A percentile compares a stretch with the other conserved stretches of the same genome.
These are phyloP conservation scores for Neodiprion fabricii DNA, from an alignment of 1,140 invertebrate genomes.

Conservation along the genomic window DNA sequence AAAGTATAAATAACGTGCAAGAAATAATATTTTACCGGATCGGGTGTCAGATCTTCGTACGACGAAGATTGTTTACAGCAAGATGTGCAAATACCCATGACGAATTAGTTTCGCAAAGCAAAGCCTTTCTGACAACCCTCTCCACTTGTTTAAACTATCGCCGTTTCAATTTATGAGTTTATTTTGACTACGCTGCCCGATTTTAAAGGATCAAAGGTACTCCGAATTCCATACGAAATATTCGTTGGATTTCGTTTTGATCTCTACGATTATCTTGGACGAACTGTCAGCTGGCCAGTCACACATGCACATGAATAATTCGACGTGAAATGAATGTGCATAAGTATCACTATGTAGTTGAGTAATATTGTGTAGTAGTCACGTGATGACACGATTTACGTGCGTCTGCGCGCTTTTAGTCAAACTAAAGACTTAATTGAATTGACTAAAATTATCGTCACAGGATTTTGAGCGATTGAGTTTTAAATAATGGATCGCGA, in stretches of 20 bases:
- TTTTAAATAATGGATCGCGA: not conserved
- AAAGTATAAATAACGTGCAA: slow-evolving; percentile 6
- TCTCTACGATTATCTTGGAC: no score
- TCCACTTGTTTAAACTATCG: slow-evolving; percentile 9
- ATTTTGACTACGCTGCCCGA: not conserved
- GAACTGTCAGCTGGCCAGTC: not conserved
- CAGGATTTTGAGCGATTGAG: no score
- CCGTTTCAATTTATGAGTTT: slow-evolving; percentile 3
- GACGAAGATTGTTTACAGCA: slow-evolving; percentile 41
- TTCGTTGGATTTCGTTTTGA: no score
- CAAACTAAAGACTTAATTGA: not conserved
- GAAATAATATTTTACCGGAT: slow-evolving; percentile 38
- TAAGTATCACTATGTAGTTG: not conserved
- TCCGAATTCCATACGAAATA: not conserved
- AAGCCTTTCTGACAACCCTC: not conserved
- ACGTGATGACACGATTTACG: no score
- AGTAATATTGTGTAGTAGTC: no score
- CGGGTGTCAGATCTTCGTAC: slow-evolving; percentile 44
- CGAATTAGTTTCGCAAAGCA: slow-evolving; percentile 18
- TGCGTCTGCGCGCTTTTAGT: not conserved
- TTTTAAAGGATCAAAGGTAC: slow-evolving; percentile 9
- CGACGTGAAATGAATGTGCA: not conserved
- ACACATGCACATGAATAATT: no score
- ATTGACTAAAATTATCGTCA: not conserved
- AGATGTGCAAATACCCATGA: slow-evolving; percentile 38